Percentiles rank a stretch among this genome's conserved stretches.
Evolutionary conservation across 2,113 vertebrate genomes (phyloP).

Genomic region (Andinoacara biseriatus): DNA sequence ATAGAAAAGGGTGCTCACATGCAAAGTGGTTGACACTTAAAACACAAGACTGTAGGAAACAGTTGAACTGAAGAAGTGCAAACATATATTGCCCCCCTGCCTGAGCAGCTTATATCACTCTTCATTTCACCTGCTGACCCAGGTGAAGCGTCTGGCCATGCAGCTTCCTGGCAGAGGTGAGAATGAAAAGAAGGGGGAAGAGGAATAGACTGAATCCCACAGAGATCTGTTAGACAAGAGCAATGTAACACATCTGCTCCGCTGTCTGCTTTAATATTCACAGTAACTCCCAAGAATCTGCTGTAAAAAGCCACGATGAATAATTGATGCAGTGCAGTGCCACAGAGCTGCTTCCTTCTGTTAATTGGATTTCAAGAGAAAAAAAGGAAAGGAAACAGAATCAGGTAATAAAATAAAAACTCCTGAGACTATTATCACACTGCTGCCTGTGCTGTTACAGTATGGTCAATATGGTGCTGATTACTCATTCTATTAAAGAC

Average conservation of each 20-base stretch:
- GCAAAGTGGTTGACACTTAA: neutral
- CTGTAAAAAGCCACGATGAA: slow-evolving; percentile 76
- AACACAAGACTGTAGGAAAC: neutral
- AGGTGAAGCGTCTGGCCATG: slow-evolving; percentile 7
- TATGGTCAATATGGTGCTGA: slow-evolving; percentile 2
- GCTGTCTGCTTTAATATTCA: slow-evolving; percentile 77
- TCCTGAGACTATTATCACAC: slow-evolving; percentile 51
- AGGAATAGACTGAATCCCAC: slow-evolving; percentile 41
- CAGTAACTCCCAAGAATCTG: slow-evolving; percentile 73
- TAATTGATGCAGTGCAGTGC: slow-evolving; percentile 76
- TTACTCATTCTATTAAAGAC: slow-evolving; percentile 43
- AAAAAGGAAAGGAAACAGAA: slow-evolving; percentile 11
- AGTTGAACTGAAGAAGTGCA: neutral
- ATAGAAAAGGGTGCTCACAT: neutral
- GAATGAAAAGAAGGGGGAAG: slow-evolving; percentile 2
- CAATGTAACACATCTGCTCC: slow-evolving; percentile 75
- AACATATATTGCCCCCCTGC: neutral
- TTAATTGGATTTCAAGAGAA: slow-evolving; percentile 78
- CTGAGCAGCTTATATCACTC: neutral
- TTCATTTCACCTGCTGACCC: neutral
- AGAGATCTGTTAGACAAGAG: slow-evolving; percentile 68
- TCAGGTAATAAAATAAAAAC: slow-evolving; percentile 33
- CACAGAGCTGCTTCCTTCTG: slow-evolving; percentile 75
- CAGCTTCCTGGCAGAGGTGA: slow-evolving; percentile 21
- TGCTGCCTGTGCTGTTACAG: slow-evolving; percentile 28